phyloP scores from a whole-genome alignment of 1,140 invertebrate species.

The Dinothrombium tinctorium region DNA sequence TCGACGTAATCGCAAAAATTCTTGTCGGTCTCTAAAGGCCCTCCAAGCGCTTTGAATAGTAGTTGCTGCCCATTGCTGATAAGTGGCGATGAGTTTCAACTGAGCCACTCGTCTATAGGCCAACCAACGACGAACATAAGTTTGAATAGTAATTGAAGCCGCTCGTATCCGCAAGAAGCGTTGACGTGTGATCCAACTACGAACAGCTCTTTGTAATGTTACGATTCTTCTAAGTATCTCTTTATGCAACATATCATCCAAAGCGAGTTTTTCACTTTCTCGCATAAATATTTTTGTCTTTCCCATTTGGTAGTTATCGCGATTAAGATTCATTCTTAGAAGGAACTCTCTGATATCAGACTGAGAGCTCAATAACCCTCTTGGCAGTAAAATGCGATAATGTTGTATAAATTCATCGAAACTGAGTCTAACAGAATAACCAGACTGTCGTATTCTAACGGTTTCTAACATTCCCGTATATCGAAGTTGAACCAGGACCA shows the following conservation, averaged over 20 bases:
- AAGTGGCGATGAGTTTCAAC: conserved; percentile 5
- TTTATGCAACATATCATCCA: conserved; percentile 72
- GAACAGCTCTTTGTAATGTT: conserved; percentile 66
- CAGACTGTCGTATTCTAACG: conserved; percentile 75
- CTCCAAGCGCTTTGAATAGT: conserved; percentile 53
- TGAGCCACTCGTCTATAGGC: conserved; percentile 19
- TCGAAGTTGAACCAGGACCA: conserved; percentile 57
- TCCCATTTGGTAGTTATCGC: conserved; percentile 75
- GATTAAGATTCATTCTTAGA: conserved; percentile 46
- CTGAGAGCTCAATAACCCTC: conserved; percentile 52
- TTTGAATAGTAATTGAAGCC: conserved; percentile 41
- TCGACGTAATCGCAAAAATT: conserved; percentile 35
- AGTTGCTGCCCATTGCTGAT: conserved; percentile 33
- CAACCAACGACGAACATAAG: conserved; percentile 38
- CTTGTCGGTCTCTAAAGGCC: conserved; percentile 34
- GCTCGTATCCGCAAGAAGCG: conserved; percentile 45
- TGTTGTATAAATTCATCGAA: conserved; percentile 85
- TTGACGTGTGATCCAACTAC: conserved; percentile 46
- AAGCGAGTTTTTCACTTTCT: conserved; percentile 74
- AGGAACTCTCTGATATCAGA: conserved; percentile 55
- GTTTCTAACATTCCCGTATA: conserved; percentile 96
- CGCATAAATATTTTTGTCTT: conserved; percentile 70
- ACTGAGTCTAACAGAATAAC: conserved; percentile 73
- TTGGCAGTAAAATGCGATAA: conserved; percentile 67
- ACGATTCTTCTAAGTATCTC: conserved; percentile 79